Evolutionary conservation across 2,797 vertebrate genomes (phyloP), one percentile per base, ranked within the genome.

Genomic region (Microctenopoma lineatum): DNA sequence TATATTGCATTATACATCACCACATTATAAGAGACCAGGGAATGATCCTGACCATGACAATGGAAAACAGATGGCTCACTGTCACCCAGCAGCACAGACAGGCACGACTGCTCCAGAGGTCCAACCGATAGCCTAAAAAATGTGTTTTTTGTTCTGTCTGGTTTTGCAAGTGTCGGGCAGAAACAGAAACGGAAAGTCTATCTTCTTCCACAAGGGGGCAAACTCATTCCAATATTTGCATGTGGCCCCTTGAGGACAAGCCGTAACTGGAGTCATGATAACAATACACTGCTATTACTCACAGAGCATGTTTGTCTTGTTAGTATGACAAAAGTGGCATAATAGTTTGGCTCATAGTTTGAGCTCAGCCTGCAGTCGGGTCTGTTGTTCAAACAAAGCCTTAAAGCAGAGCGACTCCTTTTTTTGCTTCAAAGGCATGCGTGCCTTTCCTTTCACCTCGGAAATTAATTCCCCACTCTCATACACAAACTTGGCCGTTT

Each of bases 121-220:
- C 56, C 68, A 60, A 2, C 58, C 34, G 54, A 64, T 48, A 60
- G 50, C 16, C 56, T 57, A 64, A 63, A 41, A 27, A 55, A 50
- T 42, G 61, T 47, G 52, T 74, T 68, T 46, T 25, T 65, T 56
- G 69, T 59, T 51, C n/a, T 60, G 41, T 12, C 51, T 41, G 42
- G 18, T 1, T 1, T 2, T n/a, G 6, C n/a, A 16, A 1, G 2
- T 15, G 3, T 51, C 2, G 41, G 16, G 21, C 12, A 7, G 0
- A 18, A 14, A 47, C 27, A 14, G 18, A 26, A 13, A 29, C 15
- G 18, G 36, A 46, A 39, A 54, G 56, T 4, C 56, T 2, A 0
- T 45, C 48, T 65, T 69, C 47, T 7, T 58, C 89, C 94, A 92
- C 91, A 77, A 92, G 94, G 85, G 90, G 94, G 92, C 93, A 83